Evolutionary conservation across 2,797 vertebrate genomes (phyloP).

Genomic region (Notolabrus celidotus): DNA sequence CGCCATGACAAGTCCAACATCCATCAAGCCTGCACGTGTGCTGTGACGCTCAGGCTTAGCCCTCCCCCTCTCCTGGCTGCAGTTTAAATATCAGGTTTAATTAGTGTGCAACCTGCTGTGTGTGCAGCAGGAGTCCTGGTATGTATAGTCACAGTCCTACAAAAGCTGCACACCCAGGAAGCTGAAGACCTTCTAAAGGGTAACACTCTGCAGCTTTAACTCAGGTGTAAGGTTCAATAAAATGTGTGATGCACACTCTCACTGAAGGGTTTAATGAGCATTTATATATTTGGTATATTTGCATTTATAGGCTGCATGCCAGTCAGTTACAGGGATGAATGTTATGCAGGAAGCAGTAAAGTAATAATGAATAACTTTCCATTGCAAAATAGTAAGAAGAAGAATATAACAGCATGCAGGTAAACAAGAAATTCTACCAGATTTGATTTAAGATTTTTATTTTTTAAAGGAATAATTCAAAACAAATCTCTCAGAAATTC

Average conservation of each 20-base stretch:
- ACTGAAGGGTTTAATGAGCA: background rate
- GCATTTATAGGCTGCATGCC: background rate
- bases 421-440: too few relatives aligned
- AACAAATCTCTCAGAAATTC: too few relatives aligned
- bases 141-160: constrained; percentile 21
- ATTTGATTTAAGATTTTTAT: too few relatives aligned
- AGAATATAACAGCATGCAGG: too few relatives aligned
- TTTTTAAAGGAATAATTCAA: too few relatives aligned
- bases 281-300: constrained; percentile 4
- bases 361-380: too few relatives aligned
- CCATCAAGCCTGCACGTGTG: constrained; percentile 68
- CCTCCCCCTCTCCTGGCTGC: constrained; percentile 43
- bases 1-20: constrained; percentile 38
- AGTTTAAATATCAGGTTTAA: constrained; percentile 66
- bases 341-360: background rate
- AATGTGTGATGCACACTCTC: too few relatives aligned
- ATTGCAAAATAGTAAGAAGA: too few relatives aligned
- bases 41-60: constrained; percentile 62
- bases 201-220: background rate
- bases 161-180: constrained; percentile 13
- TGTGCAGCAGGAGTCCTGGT: constrained; percentile 43
- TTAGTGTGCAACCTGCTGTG: constrained; percentile 65
- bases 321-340: too few relatives aligned
- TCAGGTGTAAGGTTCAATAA: constrained; percentile 8
- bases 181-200: background rate